Evolutionary conservation across 2,888 invertebrate species (phyloP).

Genomic region (Stenotaenia linearis): DNA sequence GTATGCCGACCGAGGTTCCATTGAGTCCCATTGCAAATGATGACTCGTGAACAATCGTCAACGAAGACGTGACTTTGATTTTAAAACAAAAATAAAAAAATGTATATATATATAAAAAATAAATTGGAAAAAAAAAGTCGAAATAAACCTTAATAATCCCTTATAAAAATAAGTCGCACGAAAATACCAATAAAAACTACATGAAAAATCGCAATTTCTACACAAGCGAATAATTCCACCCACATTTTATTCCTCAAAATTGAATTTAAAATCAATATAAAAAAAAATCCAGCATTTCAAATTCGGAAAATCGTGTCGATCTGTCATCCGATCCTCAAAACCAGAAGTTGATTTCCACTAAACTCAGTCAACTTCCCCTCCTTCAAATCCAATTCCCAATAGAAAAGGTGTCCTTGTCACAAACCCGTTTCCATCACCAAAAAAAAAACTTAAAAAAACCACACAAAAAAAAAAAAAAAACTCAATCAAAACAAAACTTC

Average conservation of each 20-base stretch:
- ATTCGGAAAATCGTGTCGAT: neutral
- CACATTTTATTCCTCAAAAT: neutral
- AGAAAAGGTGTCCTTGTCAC: neutral
- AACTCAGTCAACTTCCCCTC: conserved; percentile 2
- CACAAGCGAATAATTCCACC: neutral
- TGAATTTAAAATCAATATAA: neutral
- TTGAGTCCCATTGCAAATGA: conserved; percentile 19
- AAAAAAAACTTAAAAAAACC: too few species aligned
- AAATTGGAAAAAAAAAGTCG: neutral
- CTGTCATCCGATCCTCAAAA: conserved; percentile 10
- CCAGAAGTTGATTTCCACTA: conserved; percentile 11
- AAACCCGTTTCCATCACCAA: neutral
- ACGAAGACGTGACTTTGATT: conserved; percentile 2
- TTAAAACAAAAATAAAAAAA: neutral
- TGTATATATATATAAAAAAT: neutral
- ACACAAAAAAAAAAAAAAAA: neutral
- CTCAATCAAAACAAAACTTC: neutral
- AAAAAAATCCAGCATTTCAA: neutral
- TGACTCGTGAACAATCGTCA: conserved; percentile 19
- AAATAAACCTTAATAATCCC: neutral
- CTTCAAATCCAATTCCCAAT: neutral
- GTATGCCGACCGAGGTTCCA: conserved; percentile 19
- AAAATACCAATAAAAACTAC: neutral
- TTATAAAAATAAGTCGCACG: neutral
- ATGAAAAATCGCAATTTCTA: neutral